These are phyloP conservation scores for Microtus ochrogaster DNA, from an alignment of 2,113 vertebrate genomes.

Conservation along the genomic window DNA sequence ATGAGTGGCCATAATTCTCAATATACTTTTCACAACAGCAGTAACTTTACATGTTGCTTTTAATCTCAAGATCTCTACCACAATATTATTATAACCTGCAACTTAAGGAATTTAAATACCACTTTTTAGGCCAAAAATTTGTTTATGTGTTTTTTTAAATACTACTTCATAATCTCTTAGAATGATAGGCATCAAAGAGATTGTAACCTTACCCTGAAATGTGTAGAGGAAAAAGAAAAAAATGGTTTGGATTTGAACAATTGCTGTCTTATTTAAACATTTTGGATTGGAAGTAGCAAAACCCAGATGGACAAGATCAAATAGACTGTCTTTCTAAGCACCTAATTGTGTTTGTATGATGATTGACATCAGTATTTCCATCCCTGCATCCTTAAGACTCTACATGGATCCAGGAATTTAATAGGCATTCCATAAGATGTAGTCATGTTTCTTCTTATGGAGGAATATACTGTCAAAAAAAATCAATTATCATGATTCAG, in stretches of 20 bases:
- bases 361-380: not conserved
- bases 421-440: not conserved
- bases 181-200: not conserved
- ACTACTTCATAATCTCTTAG: not conserved
- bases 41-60: not conserved
- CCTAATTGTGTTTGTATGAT: not conserved
- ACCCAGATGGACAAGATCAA: not conserved
- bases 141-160: not conserved
- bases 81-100: not conserved
- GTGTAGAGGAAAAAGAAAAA: not conserved
- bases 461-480: constrained; percentile 40
- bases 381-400: not conserved
- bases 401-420: not conserved
- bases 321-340: not conserved
- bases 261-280: not conserved
- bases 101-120: not conserved
- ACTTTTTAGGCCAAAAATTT: not conserved
- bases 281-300: not conserved
- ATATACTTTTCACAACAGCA: not conserved
- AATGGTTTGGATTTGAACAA: not conserved
- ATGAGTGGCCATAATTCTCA: not conserved
- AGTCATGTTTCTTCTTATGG: not conserved
- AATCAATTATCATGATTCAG: constrained; percentile 48
- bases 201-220: not conserved
- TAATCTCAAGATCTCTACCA: not conserved